phyloP scores from a whole-genome alignment of 2,797 vertebrate species.

The Silurus aristotelis region DNA sequence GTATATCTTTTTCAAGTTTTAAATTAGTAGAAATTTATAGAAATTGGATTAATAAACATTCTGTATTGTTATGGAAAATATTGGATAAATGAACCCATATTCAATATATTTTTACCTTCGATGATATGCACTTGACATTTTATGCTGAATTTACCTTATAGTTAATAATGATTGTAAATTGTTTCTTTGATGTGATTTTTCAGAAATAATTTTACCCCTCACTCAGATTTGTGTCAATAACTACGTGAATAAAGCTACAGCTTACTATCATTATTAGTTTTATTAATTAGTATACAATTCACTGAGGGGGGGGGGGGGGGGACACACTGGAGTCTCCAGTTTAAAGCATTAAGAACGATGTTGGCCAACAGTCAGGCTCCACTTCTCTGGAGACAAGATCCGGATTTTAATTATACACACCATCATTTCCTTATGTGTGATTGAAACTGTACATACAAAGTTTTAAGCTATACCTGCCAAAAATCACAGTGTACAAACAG shows the following conservation, averaged over 20 bases:
- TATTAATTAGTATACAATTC: constrained; percentile 1
- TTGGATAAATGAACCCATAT: neutral
- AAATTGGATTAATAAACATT: neutral
- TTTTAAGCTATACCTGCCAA: neutral
- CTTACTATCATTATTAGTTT: neutral
- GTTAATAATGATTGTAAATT: neutral
- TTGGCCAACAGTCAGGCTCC: constrained; percentile 8
- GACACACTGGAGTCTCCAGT: constrained; percentile 16
- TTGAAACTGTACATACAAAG: neutral
- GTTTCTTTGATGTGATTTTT: neutral
- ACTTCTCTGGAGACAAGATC: neutral
- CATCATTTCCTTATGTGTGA: constrained; percentile 4
- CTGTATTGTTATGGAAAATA: neutral
- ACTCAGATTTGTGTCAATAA: neutral
- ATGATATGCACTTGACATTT: neutral
- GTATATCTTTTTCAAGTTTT: neutral
- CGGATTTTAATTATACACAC: constrained; percentile 31
- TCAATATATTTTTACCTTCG: neutral
- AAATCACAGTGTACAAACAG: neutral
- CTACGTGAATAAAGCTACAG: neutral
- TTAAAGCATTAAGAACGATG: constrained; percentile 32
- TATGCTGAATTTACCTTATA: neutral
- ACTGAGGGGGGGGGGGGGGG: neutral
- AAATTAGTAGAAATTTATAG: neutral
- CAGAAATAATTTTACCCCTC: neutral